Evolutionary conservation across 2,888 invertebrate species (phyloP), one percentile per base, ranked within the genome.

Genomic region (Trissoscelio sp.): DNA sequence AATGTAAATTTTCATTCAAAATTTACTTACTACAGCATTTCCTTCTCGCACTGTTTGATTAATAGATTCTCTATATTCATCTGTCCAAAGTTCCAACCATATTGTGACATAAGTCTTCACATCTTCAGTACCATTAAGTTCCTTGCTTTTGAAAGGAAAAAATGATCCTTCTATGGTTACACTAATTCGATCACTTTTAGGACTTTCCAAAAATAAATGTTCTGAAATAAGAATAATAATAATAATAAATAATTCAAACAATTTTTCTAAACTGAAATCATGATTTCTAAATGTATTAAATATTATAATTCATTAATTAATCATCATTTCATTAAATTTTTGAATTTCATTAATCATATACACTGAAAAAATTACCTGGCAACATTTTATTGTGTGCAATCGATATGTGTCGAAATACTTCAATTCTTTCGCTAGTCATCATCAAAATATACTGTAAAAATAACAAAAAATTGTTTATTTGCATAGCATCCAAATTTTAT

Each of bases 341-440:
- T n/a, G n/a, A n/a, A n/a, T n/a, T n/a, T n/a, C n/a, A n/a, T n/a
- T n/a, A n/a, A n/a, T n/a, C n/a, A n/a, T n/a, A n/a, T n/a, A n/a
- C n/a, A n/a, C n/a, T n/a, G n/a, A 34, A 34, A 34, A 34, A 2
- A 2, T 9, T 34, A 34, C 34, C 34, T 34, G 34, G 5, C 11
- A 11, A 7, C 11, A 34, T 9, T 34, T 34, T 34, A 34, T 28
- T 28, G 0, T 92, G 92, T 1, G 93, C 92, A 69, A 96, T 92
- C 2, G 94, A 94, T 0, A 96, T 92, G 86, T 95, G 94, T 86
- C 94, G 94, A 57, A 93, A 92, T 34, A 34, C 11, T 34, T 34
- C 34, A 34, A 94, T 93, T 87, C 93, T 95, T 85, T 95, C 96
- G 81, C 93, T 94, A 87, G 94, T 95, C 86, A 94, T 92, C 92